A percentile compares a stretch with the other conserved stretches of the same genome.
phyloP scores from a whole-genome alignment of 1,140 invertebrate genomes.

The Magallana ariakensis region DNA sequence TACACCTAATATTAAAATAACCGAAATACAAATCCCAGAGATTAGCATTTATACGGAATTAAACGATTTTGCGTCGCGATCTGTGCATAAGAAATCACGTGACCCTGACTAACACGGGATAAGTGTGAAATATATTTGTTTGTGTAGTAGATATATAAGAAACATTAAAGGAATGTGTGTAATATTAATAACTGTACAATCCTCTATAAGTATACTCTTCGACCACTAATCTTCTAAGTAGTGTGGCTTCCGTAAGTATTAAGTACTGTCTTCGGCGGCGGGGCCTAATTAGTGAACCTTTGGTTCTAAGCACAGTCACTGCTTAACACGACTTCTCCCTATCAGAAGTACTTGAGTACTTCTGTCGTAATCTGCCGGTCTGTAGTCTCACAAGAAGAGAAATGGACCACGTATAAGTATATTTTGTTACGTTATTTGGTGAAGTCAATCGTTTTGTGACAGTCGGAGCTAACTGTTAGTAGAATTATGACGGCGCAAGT shows the following conservation, averaged over 20 bases:
- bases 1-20: no score
- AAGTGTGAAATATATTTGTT: not conserved
- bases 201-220: not conserved
- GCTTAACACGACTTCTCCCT: not conserved
- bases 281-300: slow-evolving; percentile 4
- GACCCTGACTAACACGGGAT: slow-evolving; percentile 5
- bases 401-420: not conserved
- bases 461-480: not conserved
- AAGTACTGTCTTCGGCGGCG: slow-evolving; percentile 1
- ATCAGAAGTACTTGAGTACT: not conserved
- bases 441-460: not conserved
- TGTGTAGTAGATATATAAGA: not conserved
- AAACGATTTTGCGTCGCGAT: no score
- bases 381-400: not conserved
- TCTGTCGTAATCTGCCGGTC: not conserved
- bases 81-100: not conserved
- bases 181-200: not conserved
- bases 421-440: not conserved
- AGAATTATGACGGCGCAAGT: no score
- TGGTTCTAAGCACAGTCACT: not conserved
- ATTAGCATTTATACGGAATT: no score
- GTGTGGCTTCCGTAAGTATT: not conserved
- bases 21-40: no score
- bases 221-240: not conserved
- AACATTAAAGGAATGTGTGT: not conserved